Conservation (phyloP, 2,113 vertebrate species). For the Aplodontia rufa region DNA sequence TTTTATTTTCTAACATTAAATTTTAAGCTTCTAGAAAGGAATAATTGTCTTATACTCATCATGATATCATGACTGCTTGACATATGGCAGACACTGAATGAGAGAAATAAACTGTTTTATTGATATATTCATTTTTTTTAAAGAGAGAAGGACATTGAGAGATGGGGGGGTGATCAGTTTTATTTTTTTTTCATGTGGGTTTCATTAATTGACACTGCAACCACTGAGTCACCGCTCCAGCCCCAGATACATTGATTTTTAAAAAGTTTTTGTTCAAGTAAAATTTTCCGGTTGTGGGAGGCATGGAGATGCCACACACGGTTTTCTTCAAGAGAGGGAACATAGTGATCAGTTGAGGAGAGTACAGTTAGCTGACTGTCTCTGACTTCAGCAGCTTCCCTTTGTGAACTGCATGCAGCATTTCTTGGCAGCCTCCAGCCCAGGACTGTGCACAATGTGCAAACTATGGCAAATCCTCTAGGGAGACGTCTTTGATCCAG, state of each 20-base stretch:
- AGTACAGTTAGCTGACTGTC: background rate
- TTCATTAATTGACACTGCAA: no score
- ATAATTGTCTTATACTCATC: background rate
- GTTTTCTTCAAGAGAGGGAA: background rate
- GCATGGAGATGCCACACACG: background rate
- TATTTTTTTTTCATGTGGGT: no score
- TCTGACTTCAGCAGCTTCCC: background rate
- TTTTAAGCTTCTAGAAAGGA: background rate
- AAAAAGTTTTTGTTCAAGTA: background rate
- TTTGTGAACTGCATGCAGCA: background rate
- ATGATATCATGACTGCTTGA: background rate
- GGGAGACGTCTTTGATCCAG: background rate
- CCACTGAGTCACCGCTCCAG: no score
- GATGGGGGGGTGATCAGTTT: no score
- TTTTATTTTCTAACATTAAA: background rate
- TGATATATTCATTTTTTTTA: no score
- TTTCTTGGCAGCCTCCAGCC: background rate
- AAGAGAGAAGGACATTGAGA: no score
- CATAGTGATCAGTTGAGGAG: background rate
- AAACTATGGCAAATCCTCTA: background rate
- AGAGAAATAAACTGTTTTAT: background rate
- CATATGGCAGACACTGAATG: background rate
- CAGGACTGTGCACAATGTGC: background rate
- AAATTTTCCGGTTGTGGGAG: background rate
- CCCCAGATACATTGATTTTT: background rate